Evolutionary conservation across 2,113 vertebrate genomes (phyloP).

Genomic region (Pterocles gutturalis): DNA sequence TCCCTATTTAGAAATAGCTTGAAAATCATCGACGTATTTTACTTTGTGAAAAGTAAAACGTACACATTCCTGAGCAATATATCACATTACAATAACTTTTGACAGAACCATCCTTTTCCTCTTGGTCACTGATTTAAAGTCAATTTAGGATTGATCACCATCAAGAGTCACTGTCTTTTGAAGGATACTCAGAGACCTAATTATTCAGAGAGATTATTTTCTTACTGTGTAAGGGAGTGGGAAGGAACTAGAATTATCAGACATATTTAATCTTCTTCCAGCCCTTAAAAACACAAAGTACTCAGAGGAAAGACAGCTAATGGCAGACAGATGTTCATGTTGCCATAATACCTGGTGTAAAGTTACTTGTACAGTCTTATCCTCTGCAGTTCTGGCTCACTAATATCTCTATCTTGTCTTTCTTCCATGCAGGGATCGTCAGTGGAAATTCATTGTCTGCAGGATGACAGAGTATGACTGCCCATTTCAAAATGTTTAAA

Average conservation of each 20-base stretch:
- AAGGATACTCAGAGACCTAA: background rate
- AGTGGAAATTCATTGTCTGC: conserved; percentile 98
- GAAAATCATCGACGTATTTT: background rate
- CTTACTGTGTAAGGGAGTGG: background rate
- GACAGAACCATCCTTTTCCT: background rate
- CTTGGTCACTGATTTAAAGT: background rate
- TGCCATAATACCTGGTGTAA: background rate
- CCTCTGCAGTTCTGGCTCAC: background rate
- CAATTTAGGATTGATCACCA: background rate
- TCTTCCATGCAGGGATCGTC: conserved; percentile 88
- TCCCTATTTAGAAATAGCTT: background rate
- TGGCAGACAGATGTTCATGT: background rate
- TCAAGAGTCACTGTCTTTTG: background rate
- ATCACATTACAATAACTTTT: background rate
- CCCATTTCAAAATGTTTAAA: conserved; percentile 89
- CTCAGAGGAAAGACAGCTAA: background rate
- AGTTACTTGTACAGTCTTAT: background rate
- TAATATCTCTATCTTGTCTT: background rate
- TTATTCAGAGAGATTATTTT: background rate
- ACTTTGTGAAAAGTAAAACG: background rate
- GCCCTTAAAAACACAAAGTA: background rate
- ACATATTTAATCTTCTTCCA: background rate
- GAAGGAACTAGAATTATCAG: background rate
- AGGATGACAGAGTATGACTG: conserved; percentile 96
- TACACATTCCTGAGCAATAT: background rate